phyloP scores from a whole-genome alignment of 2,797 vertebrate genomes.

The Fistularia commersonii region DNA sequence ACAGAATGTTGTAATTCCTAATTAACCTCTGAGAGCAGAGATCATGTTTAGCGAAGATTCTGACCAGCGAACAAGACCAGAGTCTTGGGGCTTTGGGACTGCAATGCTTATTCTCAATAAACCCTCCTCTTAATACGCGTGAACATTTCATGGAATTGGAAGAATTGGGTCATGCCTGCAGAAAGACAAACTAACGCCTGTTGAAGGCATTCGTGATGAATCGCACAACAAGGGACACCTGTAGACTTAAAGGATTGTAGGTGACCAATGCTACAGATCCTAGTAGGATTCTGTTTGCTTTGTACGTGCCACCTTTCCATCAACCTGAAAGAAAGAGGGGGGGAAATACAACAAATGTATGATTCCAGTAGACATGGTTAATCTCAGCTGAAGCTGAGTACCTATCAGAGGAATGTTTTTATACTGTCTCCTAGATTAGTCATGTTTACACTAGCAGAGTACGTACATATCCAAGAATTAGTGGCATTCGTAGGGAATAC shows the following conservation, averaged over 20 bases:
- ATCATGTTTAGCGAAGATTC: conserved; percentile 51
- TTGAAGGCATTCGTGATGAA: conserved; percentile 1
- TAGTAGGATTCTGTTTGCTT: conserved; percentile 25
- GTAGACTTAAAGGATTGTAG: conserved; percentile 22
- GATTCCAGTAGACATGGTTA: conserved; percentile 43
- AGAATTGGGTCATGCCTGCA: conserved; percentile 30
- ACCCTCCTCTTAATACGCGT: conserved; percentile 1
- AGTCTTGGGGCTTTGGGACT: conserved; percentile 11
- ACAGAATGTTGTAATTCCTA: conserved; percentile 61
- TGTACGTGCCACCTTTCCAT: conserved; percentile 36
- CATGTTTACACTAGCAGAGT: conserved; percentile 50
- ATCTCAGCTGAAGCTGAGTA: conserved; percentile 47
- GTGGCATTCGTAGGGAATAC: conserved; percentile 49
- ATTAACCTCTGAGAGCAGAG: conserved; percentile 62
- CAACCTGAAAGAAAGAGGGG: conserved; percentile 24
- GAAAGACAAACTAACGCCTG: conserved; percentile 5
- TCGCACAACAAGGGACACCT: conserved; percentile 36
- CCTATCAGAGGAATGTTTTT: conserved; percentile 54
- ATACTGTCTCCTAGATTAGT: conserved; percentile 51
- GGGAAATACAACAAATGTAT: conserved; percentile 49
- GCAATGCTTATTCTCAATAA: conserved; percentile 10
- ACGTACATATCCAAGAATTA: conserved; percentile 49
- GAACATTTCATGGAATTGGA: conserved; percentile 7
- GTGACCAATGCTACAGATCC: conserved; percentile 27
- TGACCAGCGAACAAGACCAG: conserved; percentile 26